Evolutionary conservation across 2,888 invertebrate genomes (phyloP), one percentile per base, ranked within the genome.

Genomic region (Dermolepida albohirtum): DNA sequence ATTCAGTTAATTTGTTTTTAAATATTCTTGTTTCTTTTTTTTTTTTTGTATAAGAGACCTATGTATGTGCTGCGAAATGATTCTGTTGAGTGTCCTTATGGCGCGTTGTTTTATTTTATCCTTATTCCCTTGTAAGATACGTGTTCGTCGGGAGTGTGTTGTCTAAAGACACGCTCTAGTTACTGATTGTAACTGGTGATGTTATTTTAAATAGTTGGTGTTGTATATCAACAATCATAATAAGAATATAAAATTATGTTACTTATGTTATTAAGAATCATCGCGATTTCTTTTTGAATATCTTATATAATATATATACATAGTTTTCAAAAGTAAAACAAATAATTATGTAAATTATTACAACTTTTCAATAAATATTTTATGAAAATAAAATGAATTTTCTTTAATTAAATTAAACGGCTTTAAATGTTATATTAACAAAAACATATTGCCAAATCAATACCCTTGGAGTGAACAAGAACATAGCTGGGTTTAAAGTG

Each of bases 291-390:
- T 57, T 68, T 68, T 68, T 52, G 50, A 67, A 11, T 47, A 12
- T 34, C 29, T 43, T 59, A 55, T 40, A 57, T 44, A 29, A 62
- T 62, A 62, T 47, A 57, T 67, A 67, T 68, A 64, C 49, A 68
- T 65, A 64, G 68, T 68, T 68, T 47, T 65, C 41, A 66, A 47
- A 66, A 54, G 52, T 65, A 50, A 65, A 50, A 68, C 47, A 17
- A 29, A 34, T 7, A 5, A 59, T 59, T 47, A 27, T 68, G 68
- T 69, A 69, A 69, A 69, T 69, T 69, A 69, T 62, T 69, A 69
- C 66, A 51, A 64, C 62, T 69, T 69, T 69, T 69, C 66, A 69
- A 69, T 69, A 69, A 68, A 69, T 69, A 69, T 69, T 69, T 69
- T 69, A 65, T 54, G 66, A 66, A 66, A 66, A 22, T 22, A 22